Percentiles rank a stretch among this genome's conserved stretches.
Evolutionary conservation across 2,797 vertebrate species (phyloP).

Genomic region (Denticeps clupeoides): DNA sequence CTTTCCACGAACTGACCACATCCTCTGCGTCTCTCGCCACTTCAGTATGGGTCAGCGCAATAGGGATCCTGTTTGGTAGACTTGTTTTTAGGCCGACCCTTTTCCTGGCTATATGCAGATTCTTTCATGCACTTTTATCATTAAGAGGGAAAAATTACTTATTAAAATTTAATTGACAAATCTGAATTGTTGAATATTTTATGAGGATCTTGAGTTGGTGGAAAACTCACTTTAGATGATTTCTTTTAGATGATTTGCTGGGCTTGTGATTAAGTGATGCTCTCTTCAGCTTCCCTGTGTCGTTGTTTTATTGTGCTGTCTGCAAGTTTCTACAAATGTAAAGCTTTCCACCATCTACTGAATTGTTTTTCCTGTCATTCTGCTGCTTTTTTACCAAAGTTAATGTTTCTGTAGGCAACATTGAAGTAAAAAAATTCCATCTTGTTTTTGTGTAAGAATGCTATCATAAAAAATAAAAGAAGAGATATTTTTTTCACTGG

Average conservation of each 20-base stretch:
- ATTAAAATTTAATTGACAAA: too few relatives aligned
- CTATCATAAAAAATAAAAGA: constrained; percentile 39
- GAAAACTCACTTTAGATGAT: neutral
- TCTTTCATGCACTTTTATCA: too few relatives aligned
- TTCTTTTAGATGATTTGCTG: constrained; percentile 3
- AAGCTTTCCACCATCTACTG: constrained; percentile 8
- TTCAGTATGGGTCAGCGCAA: too few relatives aligned
- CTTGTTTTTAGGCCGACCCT: too few relatives aligned
- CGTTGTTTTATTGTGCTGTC: constrained; percentile 27
- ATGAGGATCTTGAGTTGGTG: too few relatives aligned
- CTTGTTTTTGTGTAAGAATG: constrained; percentile 34
- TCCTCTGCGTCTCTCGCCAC: too few relatives aligned
- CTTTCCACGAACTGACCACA: too few relatives aligned
- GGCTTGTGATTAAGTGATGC: constrained; percentile 19
- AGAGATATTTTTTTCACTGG: constrained; percentile 44
- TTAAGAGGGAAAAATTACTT: too few relatives aligned
- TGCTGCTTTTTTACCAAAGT: constrained; percentile 36
- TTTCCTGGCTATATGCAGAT: too few relatives aligned
- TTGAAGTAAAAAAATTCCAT: constrained; percentile 25
- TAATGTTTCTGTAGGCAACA: constrained; percentile 23
- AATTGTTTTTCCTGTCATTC: constrained; percentile 19
- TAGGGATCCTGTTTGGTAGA: too few relatives aligned
- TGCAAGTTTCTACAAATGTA: constrained; percentile 17
- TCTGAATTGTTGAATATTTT: too few relatives aligned
- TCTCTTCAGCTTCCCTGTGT: constrained; percentile 22